A percentile compares a stretch with the other conserved stretches of the same genome.
These are phyloP conservation scores for Abrostola tripartita DNA, from an alignment of 2,888 invertebrate genomes.

Conservation along the genomic window DNA sequence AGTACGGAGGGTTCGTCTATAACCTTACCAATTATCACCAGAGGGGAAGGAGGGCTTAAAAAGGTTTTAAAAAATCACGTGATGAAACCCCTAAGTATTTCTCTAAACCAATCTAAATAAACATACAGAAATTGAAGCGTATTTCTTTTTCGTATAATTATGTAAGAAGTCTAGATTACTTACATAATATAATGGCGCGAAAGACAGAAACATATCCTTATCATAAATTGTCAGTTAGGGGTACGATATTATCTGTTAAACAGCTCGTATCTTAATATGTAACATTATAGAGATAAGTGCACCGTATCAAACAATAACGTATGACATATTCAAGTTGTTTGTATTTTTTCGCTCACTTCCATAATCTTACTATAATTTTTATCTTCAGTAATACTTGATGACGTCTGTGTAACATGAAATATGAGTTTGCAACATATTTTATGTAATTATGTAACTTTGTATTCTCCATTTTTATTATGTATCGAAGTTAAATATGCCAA, in stretches of 20 bases:
- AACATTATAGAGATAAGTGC: neutral
- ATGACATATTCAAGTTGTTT: slow-evolving; percentile 4
- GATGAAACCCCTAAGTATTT: too few relatives aligned
- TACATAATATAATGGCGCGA: too few relatives aligned
- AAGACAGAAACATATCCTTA: neutral
- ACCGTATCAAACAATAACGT: neutral
- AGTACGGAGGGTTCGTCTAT: too few relatives aligned
- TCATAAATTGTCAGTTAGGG: neutral
- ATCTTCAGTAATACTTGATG: neutral
- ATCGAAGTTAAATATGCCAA: too few relatives aligned
- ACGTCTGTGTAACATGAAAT: neutral
- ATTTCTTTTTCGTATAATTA: too few relatives aligned
- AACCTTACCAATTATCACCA: too few relatives aligned
- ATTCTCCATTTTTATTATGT: too few relatives aligned
- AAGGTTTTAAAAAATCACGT: too few relatives aligned
- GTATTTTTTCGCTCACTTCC: neutral
- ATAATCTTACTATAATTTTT: neutral
- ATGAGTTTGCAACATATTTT: neutral
- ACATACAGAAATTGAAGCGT: too few relatives aligned
- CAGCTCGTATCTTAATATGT: neutral
- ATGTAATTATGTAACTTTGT: neutral
- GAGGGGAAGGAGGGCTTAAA: too few relatives aligned
- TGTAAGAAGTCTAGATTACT: too few relatives aligned
- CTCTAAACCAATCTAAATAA: too few relatives aligned
- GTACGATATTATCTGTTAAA: neutral